A percentile compares a stretch with the other conserved stretches of the same genome.
Evolutionary conservation across 2,797 vertebrate species (phyloP).

Genomic region (Cichlasoma orientale): DNA sequence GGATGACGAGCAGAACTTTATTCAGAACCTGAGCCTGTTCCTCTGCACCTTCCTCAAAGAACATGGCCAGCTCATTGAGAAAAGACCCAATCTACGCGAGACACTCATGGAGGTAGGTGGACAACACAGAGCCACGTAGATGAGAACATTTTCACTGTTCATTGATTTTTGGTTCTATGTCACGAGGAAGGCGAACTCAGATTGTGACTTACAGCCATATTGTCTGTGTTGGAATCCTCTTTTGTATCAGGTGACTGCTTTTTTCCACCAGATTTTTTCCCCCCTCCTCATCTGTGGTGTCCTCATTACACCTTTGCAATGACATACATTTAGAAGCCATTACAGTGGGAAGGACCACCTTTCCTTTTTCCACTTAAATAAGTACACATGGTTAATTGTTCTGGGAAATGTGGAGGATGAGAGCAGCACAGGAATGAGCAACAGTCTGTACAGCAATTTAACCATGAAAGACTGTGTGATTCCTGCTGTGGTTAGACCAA

Average conservation of each 20-base stretch:
- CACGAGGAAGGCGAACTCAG: background rate
- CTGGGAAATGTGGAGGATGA: background rate
- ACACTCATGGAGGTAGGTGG: slow-evolving; percentile 93
- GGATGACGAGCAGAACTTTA: slow-evolving; percentile 98
- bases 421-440: background rate
- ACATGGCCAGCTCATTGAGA: slow-evolving; percentile 95
- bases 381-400: background rate
- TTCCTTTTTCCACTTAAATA: background rate
- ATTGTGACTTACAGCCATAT: background rate
- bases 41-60: slow-evolving; percentile 99
- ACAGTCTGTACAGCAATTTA: background rate
- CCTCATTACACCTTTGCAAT: background rate
- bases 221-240: background rate
- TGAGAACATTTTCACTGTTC: background rate
- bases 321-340: background rate
- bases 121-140: background rate
- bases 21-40: slow-evolving; percentile 98
- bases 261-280: background rate
- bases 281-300: background rate
- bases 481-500: too few relatives aligned
- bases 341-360: background rate
- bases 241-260: background rate
- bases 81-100: slow-evolving; percentile 92
- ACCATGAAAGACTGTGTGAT: background rate
- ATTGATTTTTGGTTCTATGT: background rate